Percentiles rank a stretch among this genome's conserved stretches.
These are phyloP conservation scores for Agraylea sexmaculata DNA, from an alignment of 1,140 invertebrate genomes.

Conservation along the genomic window DNA sequence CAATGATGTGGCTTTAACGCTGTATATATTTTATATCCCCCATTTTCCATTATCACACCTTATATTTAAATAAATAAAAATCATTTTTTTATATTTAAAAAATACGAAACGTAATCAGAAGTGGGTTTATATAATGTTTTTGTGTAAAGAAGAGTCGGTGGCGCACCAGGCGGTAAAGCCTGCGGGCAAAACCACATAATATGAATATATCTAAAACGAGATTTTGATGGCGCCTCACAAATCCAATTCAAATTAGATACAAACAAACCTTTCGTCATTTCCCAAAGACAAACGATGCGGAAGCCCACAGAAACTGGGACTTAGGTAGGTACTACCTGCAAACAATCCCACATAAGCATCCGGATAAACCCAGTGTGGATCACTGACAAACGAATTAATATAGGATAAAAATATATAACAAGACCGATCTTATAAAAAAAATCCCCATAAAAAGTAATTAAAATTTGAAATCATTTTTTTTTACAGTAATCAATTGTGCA, in stretches of 20 bases:
- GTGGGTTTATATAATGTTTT: neutral
- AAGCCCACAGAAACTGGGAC: too few species aligned
- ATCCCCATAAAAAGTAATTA: too few species aligned
- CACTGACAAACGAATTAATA: slow-evolving; percentile 18
- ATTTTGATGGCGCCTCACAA: too few species aligned
- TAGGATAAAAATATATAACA: too few species aligned
- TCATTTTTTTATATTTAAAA: neutral
- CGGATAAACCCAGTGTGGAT: slow-evolving; percentile 20
- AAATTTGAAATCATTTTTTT: too few species aligned
- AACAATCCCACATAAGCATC: slow-evolving; percentile 21
- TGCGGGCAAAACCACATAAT: neutral
- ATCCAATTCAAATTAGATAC: slow-evolving; percentile 22
- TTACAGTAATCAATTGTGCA: too few species aligned
- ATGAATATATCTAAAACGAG: too few species aligned
- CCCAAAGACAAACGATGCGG: too few species aligned
- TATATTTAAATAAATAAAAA: neutral
- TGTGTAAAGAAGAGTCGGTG: neutral
- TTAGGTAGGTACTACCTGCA: too few species aligned
- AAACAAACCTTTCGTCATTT: slow-evolving; percentile 23
- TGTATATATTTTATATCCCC: neutral
- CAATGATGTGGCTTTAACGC: too few species aligned
- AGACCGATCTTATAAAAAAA: slow-evolving; percentile 12
- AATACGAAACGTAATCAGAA: neutral
- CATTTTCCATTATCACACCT: neutral
- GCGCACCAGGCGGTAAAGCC: neutral